These are phyloP conservation scores for Chelmon rostratus DNA, from an alignment of 2,797 vertebrate genomes.

Conservation along the genomic window DNA sequence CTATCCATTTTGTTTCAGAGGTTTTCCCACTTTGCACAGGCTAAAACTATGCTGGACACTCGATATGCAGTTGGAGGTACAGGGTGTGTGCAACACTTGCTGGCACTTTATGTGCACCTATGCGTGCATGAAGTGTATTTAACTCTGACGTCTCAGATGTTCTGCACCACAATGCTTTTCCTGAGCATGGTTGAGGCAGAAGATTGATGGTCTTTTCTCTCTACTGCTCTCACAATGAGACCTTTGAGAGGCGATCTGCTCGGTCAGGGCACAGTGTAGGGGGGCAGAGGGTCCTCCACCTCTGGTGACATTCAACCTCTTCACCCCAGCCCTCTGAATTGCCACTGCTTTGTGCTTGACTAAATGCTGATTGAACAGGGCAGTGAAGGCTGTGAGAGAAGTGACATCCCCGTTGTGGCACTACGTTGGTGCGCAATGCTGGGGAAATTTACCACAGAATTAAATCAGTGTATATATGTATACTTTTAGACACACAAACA, in stretches of 20 bases:
- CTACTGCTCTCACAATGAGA: conserved; percentile 44
- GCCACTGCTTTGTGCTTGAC: conserved; percentile 43
- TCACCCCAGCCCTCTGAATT: conserved; percentile 17
- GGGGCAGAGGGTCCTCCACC: conserved; percentile 35
- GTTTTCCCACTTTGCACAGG: no score
- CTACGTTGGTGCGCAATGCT: not conserved
- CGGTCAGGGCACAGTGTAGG: conserved; percentile 36
- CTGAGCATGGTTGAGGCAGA: conserved; percentile 15
- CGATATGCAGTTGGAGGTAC: no score
- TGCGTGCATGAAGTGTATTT: conserved; percentile 19
- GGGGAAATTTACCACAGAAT: not conserved
- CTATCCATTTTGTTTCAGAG: no score
- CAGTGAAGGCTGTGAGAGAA: conserved; percentile 29
- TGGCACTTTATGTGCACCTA: conserved; percentile 1
- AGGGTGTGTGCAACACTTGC: not conserved
- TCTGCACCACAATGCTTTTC: conserved; percentile 35
- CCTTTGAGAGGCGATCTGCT: conserved; percentile 39
- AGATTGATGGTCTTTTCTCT: conserved; percentile 53
- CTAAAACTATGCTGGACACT: no score
- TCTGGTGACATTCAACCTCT: conserved; percentile 42
- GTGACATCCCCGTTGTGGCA: not conserved
- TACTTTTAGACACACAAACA: not conserved
- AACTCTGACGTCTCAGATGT: conserved; percentile 25
- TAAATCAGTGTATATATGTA: not conserved
- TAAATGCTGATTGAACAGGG: conserved; percentile 43